phyloP scores from a whole-genome alignment of 2,797 vertebrate species.

The Erethizon dorsatum region DNA sequence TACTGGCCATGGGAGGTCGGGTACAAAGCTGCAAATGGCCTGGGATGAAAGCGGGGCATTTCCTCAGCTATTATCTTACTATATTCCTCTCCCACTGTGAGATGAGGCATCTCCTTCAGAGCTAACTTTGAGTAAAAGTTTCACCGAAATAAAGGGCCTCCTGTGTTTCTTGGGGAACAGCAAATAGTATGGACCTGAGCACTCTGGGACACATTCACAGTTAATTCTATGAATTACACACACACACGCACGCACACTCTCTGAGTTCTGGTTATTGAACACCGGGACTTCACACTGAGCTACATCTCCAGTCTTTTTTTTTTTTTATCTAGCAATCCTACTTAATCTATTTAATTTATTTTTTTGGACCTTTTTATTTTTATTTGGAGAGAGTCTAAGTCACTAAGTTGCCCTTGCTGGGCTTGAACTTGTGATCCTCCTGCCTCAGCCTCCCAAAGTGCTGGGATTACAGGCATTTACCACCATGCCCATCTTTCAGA shows the following conservation, averaged over 20 bases:
- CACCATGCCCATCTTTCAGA: neutral
- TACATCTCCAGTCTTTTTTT: neutral
- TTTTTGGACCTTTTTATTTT: neutral
- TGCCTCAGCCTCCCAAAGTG: neutral
- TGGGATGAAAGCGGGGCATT: neutral
- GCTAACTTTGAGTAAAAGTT: neutral
- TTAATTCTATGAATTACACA: neutral
- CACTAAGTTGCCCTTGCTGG: neutral
- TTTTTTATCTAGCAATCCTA: neutral
- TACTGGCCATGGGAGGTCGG: neutral
- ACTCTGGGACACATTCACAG: neutral
- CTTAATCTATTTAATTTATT: neutral
- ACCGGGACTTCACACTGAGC: neutral
- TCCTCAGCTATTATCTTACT: neutral
- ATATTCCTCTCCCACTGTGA: neutral
- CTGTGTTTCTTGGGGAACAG: neutral
- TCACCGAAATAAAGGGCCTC: neutral
- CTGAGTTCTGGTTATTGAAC: neutral
- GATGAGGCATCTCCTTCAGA: neutral
- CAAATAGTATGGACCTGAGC: neutral
- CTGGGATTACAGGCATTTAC: neutral
- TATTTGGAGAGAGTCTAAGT: neutral
- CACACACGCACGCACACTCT: too few relatives aligned
- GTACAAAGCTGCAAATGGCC: neutral
- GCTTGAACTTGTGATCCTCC: neutral